Base-by-base conservation (phyloP, 35 echinoderm and acorn worm species). In the Lytechinus pictus region DNA sequence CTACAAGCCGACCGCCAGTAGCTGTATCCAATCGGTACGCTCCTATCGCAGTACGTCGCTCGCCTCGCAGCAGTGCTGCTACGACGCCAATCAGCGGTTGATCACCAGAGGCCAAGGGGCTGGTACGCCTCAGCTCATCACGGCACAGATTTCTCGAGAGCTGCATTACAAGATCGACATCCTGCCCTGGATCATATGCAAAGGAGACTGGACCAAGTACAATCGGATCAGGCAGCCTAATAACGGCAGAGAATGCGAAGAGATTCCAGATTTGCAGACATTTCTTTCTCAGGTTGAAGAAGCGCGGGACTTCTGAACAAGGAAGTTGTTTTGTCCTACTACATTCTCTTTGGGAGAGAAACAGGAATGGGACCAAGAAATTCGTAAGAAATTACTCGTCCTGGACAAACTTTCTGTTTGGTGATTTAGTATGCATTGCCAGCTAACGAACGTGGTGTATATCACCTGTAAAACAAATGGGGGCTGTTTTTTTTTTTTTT, bases 191-290 rank as follows among this genome's bases (percentile, higher is more conserved):
- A 98, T 99, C 86, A 98, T 97, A 91, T 99, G 98, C 87, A 99
- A 99, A 95, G 98, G 98, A 54, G 98, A 99, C 58, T 99, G 98
- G 98, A 98, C 98, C 27, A 96, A 95, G 60, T 99, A 99, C 86
- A 99, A 99, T 86, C 94, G 91, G 91, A 89, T 99, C 86, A 94
- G 98, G 94, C 98, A 87, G 10, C 98, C 98, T 10, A 98, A 99
- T 95, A 99, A 99, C 88, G 95, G 86, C 24, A 16, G 95, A 11
- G 95, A 95, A 28, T 99, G 98, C 55, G 29, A 51, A 44, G 95
- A 97, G 54, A 95, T 94, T 91, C 98, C 98, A 7, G 55, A 95
- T 93, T 55, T 55, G 13, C 13, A 57, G 9, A 57, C 52, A 19
- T 93, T 55, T 24, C 11, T 55, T 10, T 55, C 55, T 55, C 92